Conservation (phyloP, 2,888 invertebrate genomes). For the Leistus spinibarbis region DNA sequence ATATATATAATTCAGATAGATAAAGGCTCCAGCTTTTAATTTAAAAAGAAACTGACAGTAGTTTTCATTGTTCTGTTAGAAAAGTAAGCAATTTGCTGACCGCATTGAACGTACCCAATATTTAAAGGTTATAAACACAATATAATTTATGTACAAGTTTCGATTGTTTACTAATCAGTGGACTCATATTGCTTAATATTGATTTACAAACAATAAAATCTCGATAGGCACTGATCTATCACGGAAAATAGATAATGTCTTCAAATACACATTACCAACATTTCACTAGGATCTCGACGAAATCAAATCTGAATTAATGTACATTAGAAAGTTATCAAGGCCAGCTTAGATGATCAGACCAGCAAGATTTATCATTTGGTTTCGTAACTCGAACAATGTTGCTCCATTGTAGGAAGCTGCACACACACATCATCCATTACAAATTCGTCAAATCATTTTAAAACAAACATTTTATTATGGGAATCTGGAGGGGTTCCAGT, state of each 20-base stretch:
- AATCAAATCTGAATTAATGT: slow-evolving; percentile 16
- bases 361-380: slow-evolving; percentile 18
- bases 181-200: neutral
- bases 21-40: too few relatives aligned
- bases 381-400: slow-evolving; percentile 23
- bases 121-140: neutral
- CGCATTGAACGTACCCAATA: neutral
- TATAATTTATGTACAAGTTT: neutral
- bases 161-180: neutral
- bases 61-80: too few relatives aligned
- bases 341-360: neutral
- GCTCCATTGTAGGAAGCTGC: neutral
- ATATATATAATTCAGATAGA: too few relatives aligned
- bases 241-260: slow-evolving; percentile 34
- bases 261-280: slow-evolving; percentile 29
- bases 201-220: neutral
- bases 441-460: neutral
- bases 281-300: slow-evolving; percentile 21
- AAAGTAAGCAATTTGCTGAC: too few relatives aligned
- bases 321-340: slow-evolving; percentile 34
- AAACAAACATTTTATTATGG: too few relatives aligned
- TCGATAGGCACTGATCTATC: slow-evolving; percentile 12
- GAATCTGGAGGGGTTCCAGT: too few relatives aligned
- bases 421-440: neutral
- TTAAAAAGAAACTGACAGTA: too few relatives aligned